Conservation (phyloP, 1,140 invertebrate species). For the Papilio dardanus region DNA sequence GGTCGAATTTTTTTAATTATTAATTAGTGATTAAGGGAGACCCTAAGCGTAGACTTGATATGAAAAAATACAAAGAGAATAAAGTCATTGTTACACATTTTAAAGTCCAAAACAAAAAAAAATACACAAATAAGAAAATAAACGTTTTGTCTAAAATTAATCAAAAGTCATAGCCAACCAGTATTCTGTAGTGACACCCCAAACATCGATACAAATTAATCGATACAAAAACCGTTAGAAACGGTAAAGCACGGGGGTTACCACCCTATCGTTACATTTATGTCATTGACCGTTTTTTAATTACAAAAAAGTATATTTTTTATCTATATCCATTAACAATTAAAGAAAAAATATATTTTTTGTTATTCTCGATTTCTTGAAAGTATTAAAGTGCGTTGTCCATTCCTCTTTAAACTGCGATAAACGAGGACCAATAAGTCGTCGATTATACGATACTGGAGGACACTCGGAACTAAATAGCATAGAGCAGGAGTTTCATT, state of each 20-base stretch:
- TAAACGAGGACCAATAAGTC: too few relatives aligned
- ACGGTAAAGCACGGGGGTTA: conserved; percentile 9
- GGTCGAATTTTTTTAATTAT: too few relatives aligned
- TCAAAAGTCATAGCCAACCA: neutral
- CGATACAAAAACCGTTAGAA: conserved; percentile 13
- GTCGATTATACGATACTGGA: too few relatives aligned
- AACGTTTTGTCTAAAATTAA: neutral
- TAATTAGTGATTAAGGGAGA: too few relatives aligned
- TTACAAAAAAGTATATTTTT: neutral
- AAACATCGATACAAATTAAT: neutral
- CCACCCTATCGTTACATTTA: conserved; percentile 11
- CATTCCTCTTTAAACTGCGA: too few relatives aligned
- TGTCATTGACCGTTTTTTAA: conserved; percentile 6
- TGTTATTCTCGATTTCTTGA: too few relatives aligned
- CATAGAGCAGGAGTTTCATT: too few relatives aligned
- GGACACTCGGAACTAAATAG: too few relatives aligned
- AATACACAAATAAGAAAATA: neutral
- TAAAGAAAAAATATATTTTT: too few relatives aligned
- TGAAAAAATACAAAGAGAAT: too few relatives aligned
- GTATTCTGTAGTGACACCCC: neutral
- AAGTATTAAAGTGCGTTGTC: too few relatives aligned
- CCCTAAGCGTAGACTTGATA: too few relatives aligned
- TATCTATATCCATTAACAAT: neutral
- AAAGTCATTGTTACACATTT: neutral
- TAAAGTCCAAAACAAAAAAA: neutral